Conservation (phyloP, 2,113 vertebrate species). For the Gymnarchus niloticus region DNA sequence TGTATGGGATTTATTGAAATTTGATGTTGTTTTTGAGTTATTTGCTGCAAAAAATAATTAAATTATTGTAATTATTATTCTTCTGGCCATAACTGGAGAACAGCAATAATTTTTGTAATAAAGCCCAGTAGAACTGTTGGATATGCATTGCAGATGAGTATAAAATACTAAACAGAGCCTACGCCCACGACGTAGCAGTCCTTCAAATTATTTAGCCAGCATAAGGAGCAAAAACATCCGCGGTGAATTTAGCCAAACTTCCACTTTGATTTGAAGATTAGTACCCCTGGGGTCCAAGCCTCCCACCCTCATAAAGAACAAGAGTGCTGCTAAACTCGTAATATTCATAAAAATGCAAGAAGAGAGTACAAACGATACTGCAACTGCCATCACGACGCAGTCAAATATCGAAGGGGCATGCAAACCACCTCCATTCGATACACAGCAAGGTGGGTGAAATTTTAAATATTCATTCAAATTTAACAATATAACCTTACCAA, state of each 20-base stretch:
- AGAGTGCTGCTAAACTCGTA: not conserved
- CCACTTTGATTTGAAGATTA: not conserved
- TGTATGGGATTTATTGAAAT: not conserved
- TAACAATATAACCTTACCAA: not conserved
- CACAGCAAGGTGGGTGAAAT: not conserved
- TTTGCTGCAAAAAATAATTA: not conserved
- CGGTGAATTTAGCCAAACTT: not conserved
- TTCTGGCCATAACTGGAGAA: not conserved
- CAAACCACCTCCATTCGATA: not conserved
- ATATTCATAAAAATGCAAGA: conserved; percentile 4
- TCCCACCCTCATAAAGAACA: not conserved
- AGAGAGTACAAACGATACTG: not conserved
- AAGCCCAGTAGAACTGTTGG: not conserved
- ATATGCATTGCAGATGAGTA: not conserved
- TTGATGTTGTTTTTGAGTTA: not conserved
- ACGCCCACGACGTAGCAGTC: not conserved
- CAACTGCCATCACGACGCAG: not conserved
- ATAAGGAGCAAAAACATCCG: not conserved
- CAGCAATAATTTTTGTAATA: not conserved
- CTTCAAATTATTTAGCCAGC: not conserved
- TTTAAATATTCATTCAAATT: not conserved
- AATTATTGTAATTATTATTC: not conserved
- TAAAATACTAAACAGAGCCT: not conserved
- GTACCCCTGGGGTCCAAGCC: not conserved
- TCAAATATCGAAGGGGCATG: not conserved